Conservation (phyloP, 2,888 invertebrate genomes). For the Dioctria linearis region DNA sequence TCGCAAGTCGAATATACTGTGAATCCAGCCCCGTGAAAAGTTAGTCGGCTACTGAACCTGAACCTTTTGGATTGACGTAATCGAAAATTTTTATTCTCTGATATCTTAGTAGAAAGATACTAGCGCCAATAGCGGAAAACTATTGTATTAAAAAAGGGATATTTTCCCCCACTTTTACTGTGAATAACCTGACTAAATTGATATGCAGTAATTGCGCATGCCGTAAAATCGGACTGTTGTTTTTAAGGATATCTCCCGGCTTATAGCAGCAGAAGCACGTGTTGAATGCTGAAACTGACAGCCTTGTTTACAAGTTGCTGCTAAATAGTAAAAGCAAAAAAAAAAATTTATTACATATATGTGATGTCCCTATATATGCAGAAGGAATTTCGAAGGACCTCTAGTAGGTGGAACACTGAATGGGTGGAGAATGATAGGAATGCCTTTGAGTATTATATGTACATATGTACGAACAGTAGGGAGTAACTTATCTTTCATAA, state of each 20-base stretch:
- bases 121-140: constrained; percentile 21
- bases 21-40: constrained; percentile 55
- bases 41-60: constrained; percentile 58
- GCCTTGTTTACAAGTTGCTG: constrained; percentile 28
- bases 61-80: constrained; percentile 56
- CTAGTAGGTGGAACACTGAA: neutral
- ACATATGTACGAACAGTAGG: neutral
- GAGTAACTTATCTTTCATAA: constrained; percentile 15
- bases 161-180: constrained; percentile 31
- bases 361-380: neutral
- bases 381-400: neutral
- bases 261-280: constrained; percentile 17
- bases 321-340: constrained; percentile 23
- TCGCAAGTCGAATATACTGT: constrained; percentile 29
- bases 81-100: constrained; percentile 14
- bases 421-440: constrained; percentile 5
- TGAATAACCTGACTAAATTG: neutral
- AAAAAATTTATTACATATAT: constrained; percentile 24
- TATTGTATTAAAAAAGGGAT: constrained; percentile 12
- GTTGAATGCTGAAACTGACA: constrained; percentile 15
- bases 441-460: constrained; percentile 14
- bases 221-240: neutral
- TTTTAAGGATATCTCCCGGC: constrained; percentile 1
- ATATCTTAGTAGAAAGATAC: neutral
- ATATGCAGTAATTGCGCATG: neutral